Base-by-base conservation (phyloP, 2,888 invertebrate species). In the Agrochola lychnidis region DNA sequence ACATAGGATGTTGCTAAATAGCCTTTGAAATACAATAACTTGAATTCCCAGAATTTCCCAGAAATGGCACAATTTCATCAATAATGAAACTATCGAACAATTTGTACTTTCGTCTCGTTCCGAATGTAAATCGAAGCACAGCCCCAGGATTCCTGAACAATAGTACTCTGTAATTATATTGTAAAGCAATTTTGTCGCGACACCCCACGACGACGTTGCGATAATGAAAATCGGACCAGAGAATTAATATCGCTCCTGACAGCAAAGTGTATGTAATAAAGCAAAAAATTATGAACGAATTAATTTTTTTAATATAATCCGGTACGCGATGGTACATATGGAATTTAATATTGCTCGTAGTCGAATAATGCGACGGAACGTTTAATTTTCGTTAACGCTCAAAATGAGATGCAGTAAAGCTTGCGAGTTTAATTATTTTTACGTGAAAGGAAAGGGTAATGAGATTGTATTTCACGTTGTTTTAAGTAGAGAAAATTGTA, bases 141-240 rank as follows among this genome's bases (percentile, higher is more conserved):
- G 90, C 84, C 45, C 45, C 88, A 86, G 90, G 88, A 91, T 92
- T 91, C 89, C 89, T 87, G 92, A 90, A 94, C 95, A 94, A 94
- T 94, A 91, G 93, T 90, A 88, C 89, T 86, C 90, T 90, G 93
- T 95, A 95, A 96, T 95, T 95, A 94, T 95, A 96, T 95, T 95
- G 94, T 94, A 94, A 94, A 95, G 94, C 94, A 94, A 96, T 95
- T 96, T 92, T 89, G 92, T 91, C 91, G 86, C 84, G 79, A 86
- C 82, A 85, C 88, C 90, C 88, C 87, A 70, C 84, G 83, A 85
- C 61, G 89, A 84, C 84, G 89, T 80, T 80, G 86, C 77, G 88
- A 89, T 92, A 94, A 94, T 94, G 91, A 93, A 93, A 94, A 93
- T 94, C 91, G 91, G 89, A 87, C 85, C 87, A 51, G 22, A 51